Evolutionary conservation across 2,888 invertebrate species (phyloP).

Genomic region (Disparrhopalites patrizii): DNA sequence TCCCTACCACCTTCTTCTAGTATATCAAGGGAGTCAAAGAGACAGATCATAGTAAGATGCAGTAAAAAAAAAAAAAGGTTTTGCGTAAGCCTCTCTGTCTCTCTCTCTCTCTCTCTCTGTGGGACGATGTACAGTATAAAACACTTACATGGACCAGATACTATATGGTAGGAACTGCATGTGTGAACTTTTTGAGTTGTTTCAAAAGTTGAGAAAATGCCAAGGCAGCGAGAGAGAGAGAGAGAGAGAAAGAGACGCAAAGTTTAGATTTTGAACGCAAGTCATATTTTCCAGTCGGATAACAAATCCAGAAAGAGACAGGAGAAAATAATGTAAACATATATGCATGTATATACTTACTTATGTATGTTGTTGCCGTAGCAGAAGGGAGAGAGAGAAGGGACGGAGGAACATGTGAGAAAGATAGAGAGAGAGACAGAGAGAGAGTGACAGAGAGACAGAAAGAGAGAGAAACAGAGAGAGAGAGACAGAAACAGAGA

Average conservation of each 20-base stretch:
- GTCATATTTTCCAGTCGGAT: conserved; percentile 30
- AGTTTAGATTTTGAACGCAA: conserved; percentile 11
- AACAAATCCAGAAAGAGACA: conserved; percentile 22
- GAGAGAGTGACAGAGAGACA: not conserved
- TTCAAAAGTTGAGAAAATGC: conserved; percentile 27
- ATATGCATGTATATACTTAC: not conserved
- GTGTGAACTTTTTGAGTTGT: conserved; percentile 4
- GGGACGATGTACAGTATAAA: not conserved
- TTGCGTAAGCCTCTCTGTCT: not conserved
- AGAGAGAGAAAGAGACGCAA: conserved; percentile 11
- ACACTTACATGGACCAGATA: too few species aligned
- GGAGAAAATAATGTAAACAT: conserved; percentile 20
- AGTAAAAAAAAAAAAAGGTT: too few species aligned
- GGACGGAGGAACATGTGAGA: not conserved
- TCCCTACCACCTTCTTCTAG: not conserved
- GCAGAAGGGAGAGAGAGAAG: not conserved
- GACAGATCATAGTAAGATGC: not conserved
- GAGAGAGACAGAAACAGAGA: not conserved
- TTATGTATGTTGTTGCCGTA: not conserved
- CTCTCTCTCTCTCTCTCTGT: not conserved
- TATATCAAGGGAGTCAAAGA: not conserved
- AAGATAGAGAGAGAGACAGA: too few species aligned
- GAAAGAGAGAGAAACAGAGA: not conserved
- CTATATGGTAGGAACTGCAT: not conserved
- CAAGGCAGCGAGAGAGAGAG: too few species aligned